Conservation (phyloP, 2,797 vertebrate genomes). For the Anisognathus igniventris region DNA sequence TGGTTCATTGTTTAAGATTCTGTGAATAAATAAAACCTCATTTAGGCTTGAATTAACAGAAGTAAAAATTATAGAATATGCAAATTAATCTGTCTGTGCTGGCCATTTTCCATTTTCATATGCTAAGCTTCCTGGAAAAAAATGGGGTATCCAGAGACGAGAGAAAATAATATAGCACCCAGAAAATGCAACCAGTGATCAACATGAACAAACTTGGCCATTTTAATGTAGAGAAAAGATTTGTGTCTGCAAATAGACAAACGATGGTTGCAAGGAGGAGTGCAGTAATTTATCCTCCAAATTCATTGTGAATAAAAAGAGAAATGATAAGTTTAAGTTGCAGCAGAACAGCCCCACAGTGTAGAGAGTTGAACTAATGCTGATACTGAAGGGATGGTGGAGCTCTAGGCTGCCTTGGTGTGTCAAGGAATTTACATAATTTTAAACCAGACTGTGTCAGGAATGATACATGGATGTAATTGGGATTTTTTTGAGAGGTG, state of each 20-base stretch:
- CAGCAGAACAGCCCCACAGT: background rate
- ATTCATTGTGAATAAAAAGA: background rate
- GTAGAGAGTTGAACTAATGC: background rate
- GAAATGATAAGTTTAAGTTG: background rate
- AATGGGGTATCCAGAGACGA: background rate
- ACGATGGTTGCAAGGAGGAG: background rate
- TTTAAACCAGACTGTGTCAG: background rate
- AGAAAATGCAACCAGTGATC: background rate
- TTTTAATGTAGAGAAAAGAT: background rate
- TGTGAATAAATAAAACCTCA: background rate
- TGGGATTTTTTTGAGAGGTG: background rate
- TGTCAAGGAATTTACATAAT: background rate
- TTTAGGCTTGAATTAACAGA: background rate
- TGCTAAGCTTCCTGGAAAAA: background rate
- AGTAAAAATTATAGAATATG: background rate
- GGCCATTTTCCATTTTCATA: background rate
- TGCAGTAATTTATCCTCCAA: background rate
- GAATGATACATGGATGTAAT: background rate
- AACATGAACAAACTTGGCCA: background rate
- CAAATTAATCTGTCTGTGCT: background rate
- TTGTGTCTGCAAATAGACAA: rapidly evolving
- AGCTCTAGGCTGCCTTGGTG: background rate
- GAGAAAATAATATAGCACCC: background rate
- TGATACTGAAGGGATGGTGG: background rate
- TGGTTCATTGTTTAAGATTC: background rate